phyloP scores from a whole-genome alignment of 2,113 vertebrate genomes.

The Cephalopterus ornatus region DNA sequence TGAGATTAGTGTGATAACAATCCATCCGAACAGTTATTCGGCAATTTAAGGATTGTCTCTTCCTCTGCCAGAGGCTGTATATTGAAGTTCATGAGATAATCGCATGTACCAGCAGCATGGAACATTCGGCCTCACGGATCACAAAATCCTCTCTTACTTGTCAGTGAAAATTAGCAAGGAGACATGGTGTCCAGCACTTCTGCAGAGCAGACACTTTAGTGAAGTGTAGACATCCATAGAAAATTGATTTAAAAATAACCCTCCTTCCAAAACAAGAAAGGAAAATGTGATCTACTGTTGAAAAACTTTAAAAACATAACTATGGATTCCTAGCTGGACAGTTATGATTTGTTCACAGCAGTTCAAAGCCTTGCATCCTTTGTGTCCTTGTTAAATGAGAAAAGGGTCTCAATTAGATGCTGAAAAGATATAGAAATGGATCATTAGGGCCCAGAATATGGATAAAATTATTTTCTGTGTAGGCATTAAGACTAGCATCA shows the following conservation, averaged over 20 bases:
- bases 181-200: background rate
- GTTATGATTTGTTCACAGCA: background rate
- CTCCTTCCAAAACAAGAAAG: background rate
- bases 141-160: background rate
- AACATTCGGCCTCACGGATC: background rate
- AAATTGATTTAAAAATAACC: background rate
- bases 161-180: background rate
- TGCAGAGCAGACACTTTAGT: background rate
- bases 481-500: background rate
- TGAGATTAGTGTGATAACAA: background rate
- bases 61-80: background rate
- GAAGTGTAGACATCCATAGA: background rate
- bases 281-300: background rate
- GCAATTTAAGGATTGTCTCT: background rate
- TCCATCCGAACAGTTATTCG: background rate
- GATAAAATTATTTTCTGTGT: background rate
- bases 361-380: background rate
- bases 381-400: background rate
- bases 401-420: background rate
- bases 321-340: background rate
- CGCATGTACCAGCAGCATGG: background rate
- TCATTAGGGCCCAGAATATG: background rate
- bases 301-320: background rate
- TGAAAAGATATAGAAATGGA: background rate
- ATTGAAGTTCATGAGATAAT: background rate